Percentiles rank a stretch among this genome's conserved stretches.
These are phyloP conservation scores for Acanthoscelides obtectus DNA, from an alignment of 2,888 invertebrate genomes.

Conservation along the genomic window DNA sequence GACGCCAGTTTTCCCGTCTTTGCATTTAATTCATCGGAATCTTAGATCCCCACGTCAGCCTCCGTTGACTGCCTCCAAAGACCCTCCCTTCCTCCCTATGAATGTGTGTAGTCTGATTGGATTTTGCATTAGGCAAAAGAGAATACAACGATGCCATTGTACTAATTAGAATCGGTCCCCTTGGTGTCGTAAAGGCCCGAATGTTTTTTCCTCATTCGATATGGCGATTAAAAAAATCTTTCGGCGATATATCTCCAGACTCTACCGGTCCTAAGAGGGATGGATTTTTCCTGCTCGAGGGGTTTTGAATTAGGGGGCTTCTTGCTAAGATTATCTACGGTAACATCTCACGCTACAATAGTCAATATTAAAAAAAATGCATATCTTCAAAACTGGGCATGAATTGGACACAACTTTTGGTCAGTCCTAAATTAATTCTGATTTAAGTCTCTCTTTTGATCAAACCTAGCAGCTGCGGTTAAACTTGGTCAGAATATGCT, in stretches of 20 bases:
- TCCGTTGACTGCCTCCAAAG: background rate
- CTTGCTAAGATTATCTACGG: background rate
- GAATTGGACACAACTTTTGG: no score
- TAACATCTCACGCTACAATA: background rate
- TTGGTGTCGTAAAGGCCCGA: slow-evolving; percentile 32
- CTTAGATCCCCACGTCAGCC: background rate
- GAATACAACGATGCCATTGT: slow-evolving; percentile 33
- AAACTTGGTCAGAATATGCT: no score
- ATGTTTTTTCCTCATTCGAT: slow-evolving; percentile 34
- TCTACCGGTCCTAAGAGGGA: background rate
- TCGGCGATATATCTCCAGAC: slow-evolving; percentile 13
- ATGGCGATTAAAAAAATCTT: slow-evolving; percentile 32
- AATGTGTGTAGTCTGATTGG: slow-evolving; percentile 28
- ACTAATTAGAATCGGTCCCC: slow-evolving; percentile 39
- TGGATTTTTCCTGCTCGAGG: background rate
- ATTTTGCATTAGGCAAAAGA: slow-evolving; percentile 33
- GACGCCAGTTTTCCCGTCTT: background rate
- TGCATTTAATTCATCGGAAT: background rate
- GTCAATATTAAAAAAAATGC: no score
- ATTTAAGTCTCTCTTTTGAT: no score
- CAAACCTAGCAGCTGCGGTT: no score
- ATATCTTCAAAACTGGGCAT: no score
- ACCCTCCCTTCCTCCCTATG: slow-evolving; percentile 4
- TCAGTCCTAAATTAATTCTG: no score
- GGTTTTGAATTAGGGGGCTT: background rate